Evolutionary conservation across 2,888 invertebrate species (phyloP).

Genomic region (Pandemis cinnamomeana): DNA sequence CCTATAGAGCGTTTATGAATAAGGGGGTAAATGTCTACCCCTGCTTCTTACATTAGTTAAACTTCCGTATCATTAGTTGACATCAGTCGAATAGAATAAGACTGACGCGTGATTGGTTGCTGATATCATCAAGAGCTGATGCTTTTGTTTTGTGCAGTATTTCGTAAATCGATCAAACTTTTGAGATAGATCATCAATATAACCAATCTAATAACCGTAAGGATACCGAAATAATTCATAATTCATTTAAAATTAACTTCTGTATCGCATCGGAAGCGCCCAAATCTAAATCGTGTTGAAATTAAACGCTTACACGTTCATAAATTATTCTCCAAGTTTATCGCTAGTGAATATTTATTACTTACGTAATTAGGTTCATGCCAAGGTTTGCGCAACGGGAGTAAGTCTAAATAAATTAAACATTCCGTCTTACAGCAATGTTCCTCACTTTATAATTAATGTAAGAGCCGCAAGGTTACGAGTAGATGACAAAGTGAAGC

Average conservation of each 20-base stretch:
- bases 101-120: too few species aligned
- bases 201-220: not conserved
- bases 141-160: too few species aligned
- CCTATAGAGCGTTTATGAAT: too few species aligned
- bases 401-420: conserved; percentile 69
- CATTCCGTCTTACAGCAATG: conserved; percentile 55
- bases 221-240: conserved; percentile 8
- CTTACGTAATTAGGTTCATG: conserved; percentile 75
- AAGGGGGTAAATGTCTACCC: too few species aligned
- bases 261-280: conserved; percentile 25
- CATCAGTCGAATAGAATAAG: too few species aligned
- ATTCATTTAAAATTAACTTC: conserved; percentile 22
- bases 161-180: too few species aligned
- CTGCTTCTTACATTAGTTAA: too few species aligned
- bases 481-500: conserved; percentile 20
- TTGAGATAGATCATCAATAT: too few species aligned
- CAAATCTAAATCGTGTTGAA: conserved; percentile 59
- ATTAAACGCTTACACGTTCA: conserved; percentile 73
- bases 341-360: conserved; percentile 79
- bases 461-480: conserved; percentile 3
- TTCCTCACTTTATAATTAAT: conserved; percentile 8
- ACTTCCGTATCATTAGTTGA: too few species aligned
- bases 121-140: too few species aligned
- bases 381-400: conserved; percentile 67
- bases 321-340: conserved; percentile 78